These are phyloP conservation scores for Hemaris fuciformis DNA, from an alignment of 2,888 invertebrate species.

Conservation along the genomic window DNA sequence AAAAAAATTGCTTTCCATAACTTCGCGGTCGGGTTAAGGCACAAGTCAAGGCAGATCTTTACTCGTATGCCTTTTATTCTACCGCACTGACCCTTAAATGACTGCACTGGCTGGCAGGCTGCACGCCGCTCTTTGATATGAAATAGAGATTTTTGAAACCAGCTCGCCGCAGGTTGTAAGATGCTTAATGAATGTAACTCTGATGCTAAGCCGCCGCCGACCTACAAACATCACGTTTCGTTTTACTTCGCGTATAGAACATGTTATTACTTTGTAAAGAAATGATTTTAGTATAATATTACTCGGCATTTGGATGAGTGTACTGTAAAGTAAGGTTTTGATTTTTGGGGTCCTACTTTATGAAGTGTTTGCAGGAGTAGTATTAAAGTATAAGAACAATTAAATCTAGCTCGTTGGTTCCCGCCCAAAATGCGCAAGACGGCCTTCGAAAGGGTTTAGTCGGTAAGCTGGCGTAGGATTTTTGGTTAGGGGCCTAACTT, in stretches of 20 bases:
- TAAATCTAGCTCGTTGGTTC: no score
- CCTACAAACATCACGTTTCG: not conserved
- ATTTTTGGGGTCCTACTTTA: not conserved
- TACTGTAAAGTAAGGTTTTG: not conserved
- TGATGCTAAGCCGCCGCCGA: not conserved
- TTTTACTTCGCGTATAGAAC: not conserved
- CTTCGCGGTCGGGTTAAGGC: not conserved
- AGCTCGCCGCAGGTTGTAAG: not conserved
- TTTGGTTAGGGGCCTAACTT: no score
- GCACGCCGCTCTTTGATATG: not conserved
- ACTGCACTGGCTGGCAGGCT: not conserved
- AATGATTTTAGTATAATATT: no score
- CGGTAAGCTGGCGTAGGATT: no score
- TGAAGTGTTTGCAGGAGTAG: no score
- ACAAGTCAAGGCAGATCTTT: not conserved
- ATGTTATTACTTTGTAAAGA: not conserved
- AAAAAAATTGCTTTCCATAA: not conserved
- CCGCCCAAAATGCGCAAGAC: no score
- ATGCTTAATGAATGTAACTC: slow-evolving; percentile 2
- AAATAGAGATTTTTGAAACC: not conserved
- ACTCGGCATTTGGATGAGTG: not conserved
- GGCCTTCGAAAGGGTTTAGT: no score
- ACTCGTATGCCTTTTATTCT: not conserved
- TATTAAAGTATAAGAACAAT: no score
- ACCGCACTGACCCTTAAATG: not conserved